These are phyloP conservation scores for Dinoponera quadriceps DNA, from an alignment of 1,140 invertebrate species.

Conservation along the genomic window DNA sequence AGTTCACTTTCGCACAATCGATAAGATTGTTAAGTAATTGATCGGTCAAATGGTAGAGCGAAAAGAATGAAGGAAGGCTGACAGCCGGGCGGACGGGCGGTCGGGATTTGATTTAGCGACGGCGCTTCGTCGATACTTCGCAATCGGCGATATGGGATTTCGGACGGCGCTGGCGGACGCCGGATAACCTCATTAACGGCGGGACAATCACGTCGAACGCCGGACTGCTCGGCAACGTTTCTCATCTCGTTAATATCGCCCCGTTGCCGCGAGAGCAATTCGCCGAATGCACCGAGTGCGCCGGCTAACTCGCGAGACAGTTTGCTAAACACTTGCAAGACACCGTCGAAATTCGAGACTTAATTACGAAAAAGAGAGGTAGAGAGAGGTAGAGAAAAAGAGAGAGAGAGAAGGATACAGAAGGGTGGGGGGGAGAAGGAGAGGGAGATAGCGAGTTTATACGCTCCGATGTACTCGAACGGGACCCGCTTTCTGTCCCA, in stretches of 20 bases:
- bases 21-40: too few species aligned
- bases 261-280: constrained; percentile 16
- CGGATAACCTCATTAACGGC: constrained; percentile 24
- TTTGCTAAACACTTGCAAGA: constrained; percentile 63
- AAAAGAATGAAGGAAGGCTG: too few species aligned
- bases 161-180: too few species aligned
- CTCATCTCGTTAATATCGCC: constrained; percentile 48
- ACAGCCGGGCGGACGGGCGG: neutral
- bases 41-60: too few species aligned
- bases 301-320: constrained; percentile 47
- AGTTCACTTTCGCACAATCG: too few species aligned
- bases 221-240: constrained; percentile 40
- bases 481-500: constrained; percentile 66
- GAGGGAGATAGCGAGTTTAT: constrained; percentile 66
- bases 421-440: too few species aligned
- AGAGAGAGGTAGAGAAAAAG: neutral
- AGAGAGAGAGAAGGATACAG: too few species aligned
- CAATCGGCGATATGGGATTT: neutral
- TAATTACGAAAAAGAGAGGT: constrained; percentile 39
- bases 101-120: neutral
- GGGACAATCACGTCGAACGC: constrained; percentile 16
- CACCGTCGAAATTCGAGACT: constrained; percentile 56
- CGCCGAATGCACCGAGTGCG: constrained; percentile 4
- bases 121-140: neutral
- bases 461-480: constrained; percentile 68